A percentile compares a stretch with the other conserved stretches of the same genome.
These are phyloP conservation scores for Callimorpha dominula DNA, from an alignment of 2,888 invertebrate genomes.

Conservation along the genomic window DNA sequence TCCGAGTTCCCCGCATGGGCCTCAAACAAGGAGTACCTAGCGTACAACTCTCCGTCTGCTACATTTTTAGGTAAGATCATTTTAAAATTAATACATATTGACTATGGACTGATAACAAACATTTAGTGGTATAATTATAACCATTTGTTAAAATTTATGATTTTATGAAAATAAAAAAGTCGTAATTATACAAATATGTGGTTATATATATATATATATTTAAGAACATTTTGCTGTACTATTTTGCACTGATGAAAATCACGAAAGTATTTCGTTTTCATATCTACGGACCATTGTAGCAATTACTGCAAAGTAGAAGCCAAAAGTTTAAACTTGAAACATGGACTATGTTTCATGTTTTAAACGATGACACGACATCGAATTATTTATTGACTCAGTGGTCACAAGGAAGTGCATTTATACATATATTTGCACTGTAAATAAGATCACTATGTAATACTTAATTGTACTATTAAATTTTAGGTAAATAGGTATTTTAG, in stretches of 20 bases:
- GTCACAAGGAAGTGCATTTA: not conserved
- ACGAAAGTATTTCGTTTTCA: no score
- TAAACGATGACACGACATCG: not conserved
- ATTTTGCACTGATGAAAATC: not conserved
- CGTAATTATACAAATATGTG: not conserved
- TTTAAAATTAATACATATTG: not conserved
- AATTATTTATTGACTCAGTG: not conserved
- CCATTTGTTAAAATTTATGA: no score
- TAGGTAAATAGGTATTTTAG: conserved; percentile 5
- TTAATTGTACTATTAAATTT: not conserved
- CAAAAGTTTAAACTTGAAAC: not conserved
- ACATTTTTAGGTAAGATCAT: conserved; percentile 92
- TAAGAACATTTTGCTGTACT: no score
- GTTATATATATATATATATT: no score
- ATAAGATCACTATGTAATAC: conserved; percentile 5
- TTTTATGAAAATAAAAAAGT: not conserved
- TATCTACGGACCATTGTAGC: not conserved
- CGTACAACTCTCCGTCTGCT: conserved; percentile 96
- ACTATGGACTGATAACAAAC: not conserved
- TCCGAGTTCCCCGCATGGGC: conserved; percentile 98
- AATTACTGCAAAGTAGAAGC: not conserved
- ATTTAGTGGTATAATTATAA: not conserved
- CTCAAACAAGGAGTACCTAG: conserved; percentile 96
- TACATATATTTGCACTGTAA: conserved; percentile 5
- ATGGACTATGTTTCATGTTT: not conserved